These are phyloP conservation scores for Ptilodon capucinus DNA, from an alignment of 2,888 invertebrate genomes.

Conservation along the genomic window DNA sequence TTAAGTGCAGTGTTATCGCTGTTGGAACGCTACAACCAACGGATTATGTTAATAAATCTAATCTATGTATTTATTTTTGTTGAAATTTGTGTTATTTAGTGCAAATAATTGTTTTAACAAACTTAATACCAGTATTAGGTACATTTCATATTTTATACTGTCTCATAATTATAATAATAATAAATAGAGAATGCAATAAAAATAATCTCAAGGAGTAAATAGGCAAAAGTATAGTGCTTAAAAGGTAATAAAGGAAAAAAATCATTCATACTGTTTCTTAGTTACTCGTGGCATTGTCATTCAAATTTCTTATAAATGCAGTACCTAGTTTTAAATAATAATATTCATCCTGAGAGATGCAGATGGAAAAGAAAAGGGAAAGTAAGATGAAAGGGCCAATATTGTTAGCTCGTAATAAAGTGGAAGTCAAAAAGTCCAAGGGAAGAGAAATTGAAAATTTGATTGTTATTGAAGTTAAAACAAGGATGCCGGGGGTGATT, in stretches of 20 bases:
- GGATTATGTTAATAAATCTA: slow-evolving; percentile 61
- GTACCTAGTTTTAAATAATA: slow-evolving; percentile 47
- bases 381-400: slow-evolving; percentile 54
- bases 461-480: slow-evolving; percentile 64
- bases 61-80: slow-evolving; percentile 57
- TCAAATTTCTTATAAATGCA: slow-evolving; percentile 64
- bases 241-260: slow-evolving; percentile 45
- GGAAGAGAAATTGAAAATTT: slow-evolving; percentile 62
- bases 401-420: slow-evolving; percentile 49
- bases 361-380: slow-evolving; percentile 53
- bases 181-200: slow-evolving; percentile 63
- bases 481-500: slow-evolving; percentile 58
- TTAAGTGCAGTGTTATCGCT: slow-evolving; percentile 77
- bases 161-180: slow-evolving; percentile 58
- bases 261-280: slow-evolving; percentile 55
- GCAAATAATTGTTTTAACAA: slow-evolving; percentile 63
- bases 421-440: slow-evolving; percentile 55
- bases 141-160: slow-evolving; percentile 66
- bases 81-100: slow-evolving; percentile 70
- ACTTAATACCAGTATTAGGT: slow-evolving; percentile 59
- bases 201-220: slow-evolving; percentile 60
- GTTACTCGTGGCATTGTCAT: slow-evolving; percentile 51
- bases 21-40: slow-evolving; percentile 66
- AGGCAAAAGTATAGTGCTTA: slow-evolving; percentile 74
- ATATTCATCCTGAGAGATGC: slow-evolving; percentile 53